These are phyloP conservation scores for Crocuta crocuta DNA, from an alignment of 2,113 vertebrate species.

Conservation along the genomic window DNA sequence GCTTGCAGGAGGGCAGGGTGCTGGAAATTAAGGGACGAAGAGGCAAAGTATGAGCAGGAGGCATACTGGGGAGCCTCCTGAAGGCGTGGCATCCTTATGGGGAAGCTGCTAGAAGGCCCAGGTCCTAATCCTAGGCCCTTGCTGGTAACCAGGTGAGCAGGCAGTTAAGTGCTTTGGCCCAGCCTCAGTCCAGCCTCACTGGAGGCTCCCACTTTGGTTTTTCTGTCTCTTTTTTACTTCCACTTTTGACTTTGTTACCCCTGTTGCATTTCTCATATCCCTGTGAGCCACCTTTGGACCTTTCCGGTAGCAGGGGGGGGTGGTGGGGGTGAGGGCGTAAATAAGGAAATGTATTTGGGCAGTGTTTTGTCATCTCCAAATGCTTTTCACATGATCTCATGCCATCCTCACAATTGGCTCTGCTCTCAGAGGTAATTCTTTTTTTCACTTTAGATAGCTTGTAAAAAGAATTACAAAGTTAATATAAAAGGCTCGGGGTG, in stretches of 20 bases:
- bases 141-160: not conserved
- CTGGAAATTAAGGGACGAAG: not conserved
- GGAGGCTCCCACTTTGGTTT: not conserved
- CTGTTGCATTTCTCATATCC: not conserved
- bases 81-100: not conserved
- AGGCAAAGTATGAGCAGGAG: not conserved
- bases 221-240: slow-evolving; percentile 6
- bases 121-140: not conserved
- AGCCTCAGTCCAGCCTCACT: not conserved
- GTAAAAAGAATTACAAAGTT: not conserved
- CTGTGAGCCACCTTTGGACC: not conserved
- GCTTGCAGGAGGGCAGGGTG: too few species aligned
- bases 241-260: slow-evolving; percentile 22
- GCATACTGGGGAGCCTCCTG: not conserved
- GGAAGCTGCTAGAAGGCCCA: not conserved
- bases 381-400: not conserved
- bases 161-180: not conserved
- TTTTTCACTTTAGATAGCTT: not conserved
- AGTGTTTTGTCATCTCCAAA: not conserved
- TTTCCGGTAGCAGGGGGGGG: not conserved
- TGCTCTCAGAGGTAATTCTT: not conserved
- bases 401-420: not conserved
- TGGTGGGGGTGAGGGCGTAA: not conserved
- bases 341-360: not conserved
- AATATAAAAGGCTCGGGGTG: not conserved